Conservation (phyloP, 2,113 vertebrate genomes). For the Emberiza fucata region DNA sequence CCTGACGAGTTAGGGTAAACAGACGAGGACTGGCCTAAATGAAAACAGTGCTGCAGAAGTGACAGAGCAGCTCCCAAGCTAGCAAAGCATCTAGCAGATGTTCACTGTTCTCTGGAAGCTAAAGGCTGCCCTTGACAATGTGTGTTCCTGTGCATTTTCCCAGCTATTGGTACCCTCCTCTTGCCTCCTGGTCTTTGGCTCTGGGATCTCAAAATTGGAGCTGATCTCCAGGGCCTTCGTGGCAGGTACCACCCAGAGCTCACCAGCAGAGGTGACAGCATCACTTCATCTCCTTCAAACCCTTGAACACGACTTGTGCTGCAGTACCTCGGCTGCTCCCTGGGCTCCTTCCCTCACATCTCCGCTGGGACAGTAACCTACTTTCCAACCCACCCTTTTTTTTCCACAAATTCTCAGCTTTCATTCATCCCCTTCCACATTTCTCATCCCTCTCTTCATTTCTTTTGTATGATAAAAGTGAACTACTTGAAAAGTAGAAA, state of each 20-base stretch:
- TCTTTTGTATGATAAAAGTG: background rate
- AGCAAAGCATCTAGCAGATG: background rate
- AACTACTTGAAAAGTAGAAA: background rate
- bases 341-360: background rate
- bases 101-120: background rate
- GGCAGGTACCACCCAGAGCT: background rate
- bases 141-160: background rate
- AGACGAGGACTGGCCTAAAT: background rate
- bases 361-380: background rate
- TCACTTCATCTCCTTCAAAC: background rate
- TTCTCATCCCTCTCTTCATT: background rate
- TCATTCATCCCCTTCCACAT: background rate
- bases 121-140: background rate
- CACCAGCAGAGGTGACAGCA: background rate
- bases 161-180: background rate
- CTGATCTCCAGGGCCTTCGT: background rate
- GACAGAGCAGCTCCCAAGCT: background rate
- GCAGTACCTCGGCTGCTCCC: background rate
- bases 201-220: background rate
- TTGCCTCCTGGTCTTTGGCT: background rate
- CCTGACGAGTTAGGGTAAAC: background rate
- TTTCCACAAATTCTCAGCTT: background rate
- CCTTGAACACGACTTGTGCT: rapidly evolving
- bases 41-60: background rate
- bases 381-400: background rate